Base-by-base conservation (phyloP, 2,888 invertebrate species). In the Pinctada fucata region DNA sequence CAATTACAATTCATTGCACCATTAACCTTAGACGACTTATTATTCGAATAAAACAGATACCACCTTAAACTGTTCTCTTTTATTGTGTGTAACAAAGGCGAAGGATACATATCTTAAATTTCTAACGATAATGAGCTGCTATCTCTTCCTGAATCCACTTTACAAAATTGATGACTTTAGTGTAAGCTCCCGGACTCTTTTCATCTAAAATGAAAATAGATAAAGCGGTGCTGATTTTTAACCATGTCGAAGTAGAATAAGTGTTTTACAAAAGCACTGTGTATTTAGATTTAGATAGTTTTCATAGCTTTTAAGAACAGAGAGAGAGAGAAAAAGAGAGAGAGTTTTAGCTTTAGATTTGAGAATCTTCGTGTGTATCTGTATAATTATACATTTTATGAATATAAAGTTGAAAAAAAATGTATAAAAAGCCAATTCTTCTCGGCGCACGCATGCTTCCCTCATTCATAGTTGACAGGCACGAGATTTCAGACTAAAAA, bases 141-240 rank as follows among this genome's bases (percentile, higher is more conserved):
- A 80, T 16, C 4, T n/a, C 71, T 48, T 80, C 70, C 49, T 74
- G 79, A 63, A 80, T 76, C 79, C 79, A 80, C 10, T 74, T 48
- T 8, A 73, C 47, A 10, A 73, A 77, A 63, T 77, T 80, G 2
- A 67, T 48, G 13, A 80, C 79, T 63, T 74, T 76, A 5, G 79
- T 69, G 49, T 80, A 80, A 3, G 65, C 65, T 47, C 79, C 79
- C 52, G 79, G 79, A 6, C 63, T 66, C 13, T 80, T 64, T 50
- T 76, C 69, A 5, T 77, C 79, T 80, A 71, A 10, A 76, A 74
- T 49, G 63, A 16, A 47, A 68, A 48, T 52, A 58, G 51, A 48
- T 31, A 66, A 72, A 31, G 31, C 31, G 1, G 31, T 31, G 31
- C 31, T 31, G 31, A 31, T 31, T 31, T 31, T 31, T 2, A 16